Conservation (phyloP, 2,797 vertebrate species). For the Triplophysa bombifrons region DNA sequence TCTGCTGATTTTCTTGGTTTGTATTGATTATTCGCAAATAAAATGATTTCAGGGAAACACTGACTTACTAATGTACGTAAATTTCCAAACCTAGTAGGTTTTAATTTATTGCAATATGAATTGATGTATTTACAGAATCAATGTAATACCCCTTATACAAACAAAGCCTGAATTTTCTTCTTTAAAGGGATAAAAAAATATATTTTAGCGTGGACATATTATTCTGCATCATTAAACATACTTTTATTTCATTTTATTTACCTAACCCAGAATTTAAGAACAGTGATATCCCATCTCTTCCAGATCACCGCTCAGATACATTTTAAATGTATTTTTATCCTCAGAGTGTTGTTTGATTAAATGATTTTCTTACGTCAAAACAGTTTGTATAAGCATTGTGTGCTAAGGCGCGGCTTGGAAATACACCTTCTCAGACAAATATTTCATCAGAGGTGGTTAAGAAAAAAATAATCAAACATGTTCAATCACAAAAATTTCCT, state of each 20-base stretch:
- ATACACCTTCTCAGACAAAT: background rate
- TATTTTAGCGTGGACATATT: background rate
- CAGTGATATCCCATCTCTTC: no score
- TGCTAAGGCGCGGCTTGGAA: background rate
- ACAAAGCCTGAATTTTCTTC: background rate
- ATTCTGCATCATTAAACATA: background rate
- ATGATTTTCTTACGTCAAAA: background rate
- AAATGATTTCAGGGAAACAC: background rate
- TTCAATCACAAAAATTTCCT: constrained; percentile 16
- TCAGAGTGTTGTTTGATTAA: background rate
- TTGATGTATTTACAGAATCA: no score
- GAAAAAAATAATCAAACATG: background rate
- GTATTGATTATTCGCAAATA: background rate
- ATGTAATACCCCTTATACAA: no score
- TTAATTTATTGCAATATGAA: no score
- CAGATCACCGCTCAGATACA: no score
- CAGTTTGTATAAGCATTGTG: background rate
- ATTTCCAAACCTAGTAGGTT: no score
- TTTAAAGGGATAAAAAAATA: background rate
- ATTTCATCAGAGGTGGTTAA: background rate
- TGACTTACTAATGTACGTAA: no score
- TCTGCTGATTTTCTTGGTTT: background rate
- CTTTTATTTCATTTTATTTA: background rate
- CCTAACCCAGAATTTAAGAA: no score
- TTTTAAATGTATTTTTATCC: no score